phyloP scores from a whole-genome alignment of 2,113 vertebrate genomes.

The Albula goreensis region DNA sequence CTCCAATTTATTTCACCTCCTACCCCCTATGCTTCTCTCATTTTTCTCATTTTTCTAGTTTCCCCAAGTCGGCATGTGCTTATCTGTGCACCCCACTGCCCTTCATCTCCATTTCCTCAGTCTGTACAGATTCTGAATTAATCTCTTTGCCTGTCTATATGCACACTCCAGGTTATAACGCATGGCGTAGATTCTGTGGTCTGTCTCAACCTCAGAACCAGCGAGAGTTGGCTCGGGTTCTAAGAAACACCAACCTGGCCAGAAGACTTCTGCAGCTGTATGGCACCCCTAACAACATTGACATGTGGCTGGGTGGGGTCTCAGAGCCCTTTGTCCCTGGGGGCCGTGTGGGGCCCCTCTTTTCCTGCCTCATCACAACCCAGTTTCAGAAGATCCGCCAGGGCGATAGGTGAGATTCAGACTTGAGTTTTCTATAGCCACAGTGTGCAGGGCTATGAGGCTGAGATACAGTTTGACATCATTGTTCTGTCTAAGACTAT shows the following conservation, averaged over 20 bases:
- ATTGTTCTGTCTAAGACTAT: background rate
- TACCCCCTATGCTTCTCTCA: too few relatives aligned
- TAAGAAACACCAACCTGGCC: constrained; percentile 62
- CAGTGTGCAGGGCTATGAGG: background rate
- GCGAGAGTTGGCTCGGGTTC: constrained; percentile 51
- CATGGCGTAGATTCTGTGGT: constrained; percentile 67
- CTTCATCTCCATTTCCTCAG: background rate
- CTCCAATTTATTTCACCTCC: too few relatives aligned
- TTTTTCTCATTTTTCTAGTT: too few relatives aligned
- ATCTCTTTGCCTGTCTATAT: background rate
- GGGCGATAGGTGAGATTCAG: constrained; percentile 66
- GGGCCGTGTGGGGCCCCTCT: constrained; percentile 77
- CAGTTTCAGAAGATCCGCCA: constrained; percentile 68
- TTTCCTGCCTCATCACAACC: constrained; percentile 67
- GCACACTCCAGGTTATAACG: constrained; percentile 67
- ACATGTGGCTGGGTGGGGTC: constrained; percentile 72
- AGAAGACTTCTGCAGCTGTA: constrained; percentile 61
- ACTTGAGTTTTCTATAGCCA: background rate
- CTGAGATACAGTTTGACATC: background rate
- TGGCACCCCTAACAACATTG: constrained; percentile 66
- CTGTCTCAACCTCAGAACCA: constrained; percentile 61
- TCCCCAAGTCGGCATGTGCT: background rate
- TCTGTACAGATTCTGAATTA: background rate
- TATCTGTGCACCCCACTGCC: background rate
- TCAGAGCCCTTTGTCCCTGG: constrained; percentile 68